phyloP scores from a whole-genome alignment of 2,797 vertebrate species.

The Spheniscus humboldti region DNA sequence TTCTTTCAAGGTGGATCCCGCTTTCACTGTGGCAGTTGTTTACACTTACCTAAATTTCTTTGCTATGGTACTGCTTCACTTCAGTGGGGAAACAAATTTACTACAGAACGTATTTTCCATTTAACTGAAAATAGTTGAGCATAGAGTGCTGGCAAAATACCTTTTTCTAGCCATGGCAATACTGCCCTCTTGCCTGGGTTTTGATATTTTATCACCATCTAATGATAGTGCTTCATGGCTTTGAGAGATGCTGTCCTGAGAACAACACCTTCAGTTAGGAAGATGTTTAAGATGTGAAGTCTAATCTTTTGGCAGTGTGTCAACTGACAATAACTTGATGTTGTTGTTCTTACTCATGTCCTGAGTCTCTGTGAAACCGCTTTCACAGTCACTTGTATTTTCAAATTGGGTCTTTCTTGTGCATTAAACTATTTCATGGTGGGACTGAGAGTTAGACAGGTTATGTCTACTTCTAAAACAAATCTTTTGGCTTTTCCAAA shows the following conservation, averaged over 20 bases:
- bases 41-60: neutral
- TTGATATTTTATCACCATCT: neutral
- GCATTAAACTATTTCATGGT: neutral
- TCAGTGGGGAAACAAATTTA: neutral
- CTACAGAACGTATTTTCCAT: neutral
- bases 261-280: neutral
- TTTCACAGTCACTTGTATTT: neutral
- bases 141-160: neutral
- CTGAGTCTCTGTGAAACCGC: neutral
- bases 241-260: neutral
- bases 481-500: neutral
- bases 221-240: neutral
- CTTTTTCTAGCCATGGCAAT: neutral
- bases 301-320: neutral
- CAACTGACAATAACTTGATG: neutral
- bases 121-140: neutral
- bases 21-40: neutral
- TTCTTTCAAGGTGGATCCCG: neutral
- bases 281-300: neutral
- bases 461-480: neutral
- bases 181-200: neutral
- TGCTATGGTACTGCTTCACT: neutral
- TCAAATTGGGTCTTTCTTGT: neutral
- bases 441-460: neutral
- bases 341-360: fast-evolving